Base-by-base conservation (phyloP, 2,113 vertebrate species). In the Colinus virginianus region DNA sequence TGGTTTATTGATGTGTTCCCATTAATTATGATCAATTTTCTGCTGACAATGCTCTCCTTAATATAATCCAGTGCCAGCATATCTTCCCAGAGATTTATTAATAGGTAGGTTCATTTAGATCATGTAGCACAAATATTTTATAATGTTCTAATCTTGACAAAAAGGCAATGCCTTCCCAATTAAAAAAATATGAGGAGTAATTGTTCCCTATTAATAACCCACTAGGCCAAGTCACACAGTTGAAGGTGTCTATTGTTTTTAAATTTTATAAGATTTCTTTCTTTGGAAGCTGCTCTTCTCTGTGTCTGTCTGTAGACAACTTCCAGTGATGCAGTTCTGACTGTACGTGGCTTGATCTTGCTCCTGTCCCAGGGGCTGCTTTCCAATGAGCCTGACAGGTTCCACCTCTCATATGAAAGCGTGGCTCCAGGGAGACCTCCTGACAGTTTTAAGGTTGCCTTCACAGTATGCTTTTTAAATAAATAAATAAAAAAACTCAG, bases 121-220 rank as follows among this genome's bases (percentile, higher is more conserved):
- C 97, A 93, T 97, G 97, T 96, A 98, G 98, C 98, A 98, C 97
- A 98, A 98, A 98, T 98, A 98, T 98, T 98, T 98, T 98, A 98
- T 98, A 97, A 98, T 97, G 97, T 97, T 98, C 96, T 97, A 98
- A 98, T 98, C 98, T 97, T 98, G 98, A 98, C 98, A 98, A 98
- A 98, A 98, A 98, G 97, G 96, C 97, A 97, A 98, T 97, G 98
- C 96, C 97, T 98, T 97, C 91, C 94, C 97, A 95, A 98, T 98
- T 98, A 98, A 99, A 70, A 98, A 97, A 98, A 98, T 90, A 98
- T 98, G 98, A 98, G 97, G 97, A 97, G 94, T 98, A 98, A 98
- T 98, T 97, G 97, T 96, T 96, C 96, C 98, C 98, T 98, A 98
- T 98, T 98, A 98, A 98, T 98, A 98, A 98, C 97, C 98, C 97